Conservation (phyloP, 2,797 vertebrate species). For the Typhlichthys subterraneus region DNA sequence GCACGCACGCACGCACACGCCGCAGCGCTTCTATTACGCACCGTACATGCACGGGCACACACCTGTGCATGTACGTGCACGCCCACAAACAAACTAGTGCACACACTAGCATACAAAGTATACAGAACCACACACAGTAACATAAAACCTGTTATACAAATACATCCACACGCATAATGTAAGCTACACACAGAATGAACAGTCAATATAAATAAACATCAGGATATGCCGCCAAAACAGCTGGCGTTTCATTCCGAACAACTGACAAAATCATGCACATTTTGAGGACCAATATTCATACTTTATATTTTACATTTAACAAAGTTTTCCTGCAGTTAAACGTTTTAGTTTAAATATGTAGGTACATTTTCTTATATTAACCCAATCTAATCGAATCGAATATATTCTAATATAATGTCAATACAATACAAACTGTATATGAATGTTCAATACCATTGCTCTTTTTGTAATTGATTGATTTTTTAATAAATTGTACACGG, state of each 20-base stretch:
- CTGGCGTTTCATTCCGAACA: not conserved
- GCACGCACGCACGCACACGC: conserved; percentile 20
- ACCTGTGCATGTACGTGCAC: not conserved
- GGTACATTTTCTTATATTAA: too few species aligned
- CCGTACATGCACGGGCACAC: not conserved
- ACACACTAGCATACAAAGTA: not conserved
- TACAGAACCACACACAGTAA: conserved; percentile 24
- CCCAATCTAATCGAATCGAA: too few species aligned
- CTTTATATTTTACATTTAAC: too few species aligned
- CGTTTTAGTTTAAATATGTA: too few species aligned
- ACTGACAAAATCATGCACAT: too few species aligned
- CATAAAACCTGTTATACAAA: conserved; percentile 9
- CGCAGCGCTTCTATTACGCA: conserved; percentile 2
- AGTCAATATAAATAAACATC: conserved; percentile 24
- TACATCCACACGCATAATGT: conserved; percentile 10
- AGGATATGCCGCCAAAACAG: conserved; percentile 13
- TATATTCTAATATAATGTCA: too few species aligned
- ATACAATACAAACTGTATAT: too few species aligned
- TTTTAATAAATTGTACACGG: too few species aligned
- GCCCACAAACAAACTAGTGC: not conserved
- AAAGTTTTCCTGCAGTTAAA: too few species aligned
- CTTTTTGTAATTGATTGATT: too few species aligned
- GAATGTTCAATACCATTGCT: too few species aligned
- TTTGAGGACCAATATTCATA: too few species aligned
- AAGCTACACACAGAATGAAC: not conserved